A percentile compares a stretch with the other conserved stretches of the same genome.
phyloP scores from a whole-genome alignment of 2,113 vertebrate species.

The Dendrocopos noguchii region DNA sequence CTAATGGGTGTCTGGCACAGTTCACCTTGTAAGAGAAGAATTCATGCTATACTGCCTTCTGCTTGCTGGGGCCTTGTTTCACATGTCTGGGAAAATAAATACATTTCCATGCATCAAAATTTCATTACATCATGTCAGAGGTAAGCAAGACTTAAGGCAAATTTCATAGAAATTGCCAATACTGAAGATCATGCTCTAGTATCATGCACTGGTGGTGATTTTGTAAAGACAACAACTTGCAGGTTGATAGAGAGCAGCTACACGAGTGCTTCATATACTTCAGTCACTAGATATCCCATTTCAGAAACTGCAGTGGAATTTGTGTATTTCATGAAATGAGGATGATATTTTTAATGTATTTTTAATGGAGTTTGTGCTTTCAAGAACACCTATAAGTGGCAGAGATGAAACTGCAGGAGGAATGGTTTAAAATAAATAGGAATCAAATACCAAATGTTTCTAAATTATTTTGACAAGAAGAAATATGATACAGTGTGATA shows the following conservation, averaged over 20 bases:
- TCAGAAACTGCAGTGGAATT: background rate
- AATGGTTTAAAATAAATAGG: background rate
- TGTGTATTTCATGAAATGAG: background rate
- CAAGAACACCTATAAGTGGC: background rate
- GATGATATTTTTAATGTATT: background rate
- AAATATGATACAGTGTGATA: background rate
- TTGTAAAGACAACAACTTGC: background rate
- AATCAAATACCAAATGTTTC: background rate
- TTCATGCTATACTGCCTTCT: background rate
- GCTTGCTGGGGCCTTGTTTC: background rate
- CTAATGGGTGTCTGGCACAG: background rate
- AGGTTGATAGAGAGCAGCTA: background rate
- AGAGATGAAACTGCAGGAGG: background rate
- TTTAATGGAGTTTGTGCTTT: background rate
- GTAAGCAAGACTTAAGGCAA: background rate
- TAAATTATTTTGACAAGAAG: background rate
- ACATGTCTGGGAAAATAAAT: background rate
- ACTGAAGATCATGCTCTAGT: background rate
- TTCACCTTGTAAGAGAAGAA: background rate
- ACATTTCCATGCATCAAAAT: background rate
- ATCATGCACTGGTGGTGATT: background rate
- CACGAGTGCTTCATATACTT: background rate
- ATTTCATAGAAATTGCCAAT: background rate
- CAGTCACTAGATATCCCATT: background rate
- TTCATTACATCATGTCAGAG: background rate